Percentiles rank a stretch among this genome's conserved stretches.
Conservation (phyloP, 1,140 invertebrate genomes). For the Drosophila simulans region DNA sequence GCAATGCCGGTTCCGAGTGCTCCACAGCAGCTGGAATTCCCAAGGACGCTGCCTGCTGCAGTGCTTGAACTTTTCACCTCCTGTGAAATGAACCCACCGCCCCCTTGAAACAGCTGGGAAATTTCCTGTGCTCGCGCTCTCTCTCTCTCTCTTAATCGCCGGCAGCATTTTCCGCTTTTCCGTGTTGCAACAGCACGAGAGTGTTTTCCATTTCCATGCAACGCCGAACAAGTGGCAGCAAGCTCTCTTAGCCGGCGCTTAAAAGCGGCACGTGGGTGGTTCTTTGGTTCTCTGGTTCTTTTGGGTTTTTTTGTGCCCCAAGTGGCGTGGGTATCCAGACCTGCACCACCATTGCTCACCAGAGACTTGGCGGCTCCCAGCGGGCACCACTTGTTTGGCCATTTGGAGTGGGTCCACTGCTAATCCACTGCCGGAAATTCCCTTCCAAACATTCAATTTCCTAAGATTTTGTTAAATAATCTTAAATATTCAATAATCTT, state of each 20-base stretch:
- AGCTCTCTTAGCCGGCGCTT: slow-evolving; percentile 15
- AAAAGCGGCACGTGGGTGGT: slow-evolving; percentile 25
- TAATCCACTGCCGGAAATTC: background rate
- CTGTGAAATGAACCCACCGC: background rate
- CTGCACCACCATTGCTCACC: slow-evolving; percentile 12
- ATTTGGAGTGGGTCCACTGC: background rate
- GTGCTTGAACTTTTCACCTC: slow-evolving; percentile 67
- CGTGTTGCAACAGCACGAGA: slow-evolving; percentile 38
- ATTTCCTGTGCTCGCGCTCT: slow-evolving; percentile 10
- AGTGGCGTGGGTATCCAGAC: slow-evolving; percentile 46
- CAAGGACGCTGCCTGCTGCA: slow-evolving; percentile 63
- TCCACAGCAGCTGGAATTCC: slow-evolving; percentile 41
- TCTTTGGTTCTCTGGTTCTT: slow-evolving; percentile 3
- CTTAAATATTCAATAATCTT: too few relatives aligned
- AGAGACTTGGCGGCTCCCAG: slow-evolving; percentile 14
- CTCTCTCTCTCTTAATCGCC: slow-evolving; percentile 19
- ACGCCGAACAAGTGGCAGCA: slow-evolving; percentile 47
- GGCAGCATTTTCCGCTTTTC: slow-evolving; percentile 45
- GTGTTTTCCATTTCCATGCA: slow-evolving; percentile 52
- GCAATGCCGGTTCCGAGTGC: slow-evolving; percentile 40
- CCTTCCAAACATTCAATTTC: background rate
- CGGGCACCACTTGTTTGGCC: slow-evolving; percentile 54
- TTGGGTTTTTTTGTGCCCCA: background rate
- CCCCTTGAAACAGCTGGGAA: slow-evolving; percentile 56
- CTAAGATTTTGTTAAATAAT: background rate